Evolutionary conservation across 2,113 vertebrate species (phyloP).

Genomic region (Spilogale gracilis): DNA sequence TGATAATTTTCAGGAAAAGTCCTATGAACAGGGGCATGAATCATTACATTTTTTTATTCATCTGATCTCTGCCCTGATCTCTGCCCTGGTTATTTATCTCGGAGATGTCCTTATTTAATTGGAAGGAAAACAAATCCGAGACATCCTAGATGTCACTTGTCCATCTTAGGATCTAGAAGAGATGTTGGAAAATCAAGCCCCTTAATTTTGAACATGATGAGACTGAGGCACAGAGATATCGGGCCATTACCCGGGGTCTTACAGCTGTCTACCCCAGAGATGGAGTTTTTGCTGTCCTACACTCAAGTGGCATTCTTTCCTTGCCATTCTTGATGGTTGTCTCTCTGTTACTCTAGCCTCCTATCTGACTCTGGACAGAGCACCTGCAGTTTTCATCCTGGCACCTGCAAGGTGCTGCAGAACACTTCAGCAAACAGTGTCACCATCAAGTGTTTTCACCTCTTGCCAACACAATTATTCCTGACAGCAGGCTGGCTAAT

Average conservation of each 20-base stretch:
- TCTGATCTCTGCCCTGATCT: conserved; percentile 42
- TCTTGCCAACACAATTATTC: conserved; percentile 78
- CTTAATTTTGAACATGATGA: conserved; percentile 12
- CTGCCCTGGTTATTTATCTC: conserved; percentile 62
- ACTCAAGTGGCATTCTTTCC: background rate
- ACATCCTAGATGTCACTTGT: conserved; percentile 60
- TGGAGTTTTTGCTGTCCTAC: background rate
- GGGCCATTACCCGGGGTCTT: conserved; percentile 29
- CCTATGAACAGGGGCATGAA: conserved; percentile 53
- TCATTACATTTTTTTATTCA: conserved; percentile 66
- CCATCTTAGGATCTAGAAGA: conserved; percentile 48
- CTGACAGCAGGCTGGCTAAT: conserved; percentile 69
- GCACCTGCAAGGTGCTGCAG: conserved; percentile 62
- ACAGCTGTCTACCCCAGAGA: background rate
- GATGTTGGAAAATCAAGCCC: conserved; percentile 56
- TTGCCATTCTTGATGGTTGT: background rate
- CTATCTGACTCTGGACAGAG: background rate
- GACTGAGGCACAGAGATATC: conserved; percentile 40
- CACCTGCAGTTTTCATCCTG: conserved; percentile 37
- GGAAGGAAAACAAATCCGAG: conserved; percentile 67
- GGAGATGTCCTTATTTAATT: conserved; percentile 63
- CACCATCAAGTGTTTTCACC: conserved; percentile 67
- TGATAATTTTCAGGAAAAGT: conserved; percentile 79
- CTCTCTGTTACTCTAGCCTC: background rate
- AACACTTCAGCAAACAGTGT: conserved; percentile 69